phyloP scores from a whole-genome alignment of 2,888 invertebrate genomes.

The Tipula helvola region DNA sequence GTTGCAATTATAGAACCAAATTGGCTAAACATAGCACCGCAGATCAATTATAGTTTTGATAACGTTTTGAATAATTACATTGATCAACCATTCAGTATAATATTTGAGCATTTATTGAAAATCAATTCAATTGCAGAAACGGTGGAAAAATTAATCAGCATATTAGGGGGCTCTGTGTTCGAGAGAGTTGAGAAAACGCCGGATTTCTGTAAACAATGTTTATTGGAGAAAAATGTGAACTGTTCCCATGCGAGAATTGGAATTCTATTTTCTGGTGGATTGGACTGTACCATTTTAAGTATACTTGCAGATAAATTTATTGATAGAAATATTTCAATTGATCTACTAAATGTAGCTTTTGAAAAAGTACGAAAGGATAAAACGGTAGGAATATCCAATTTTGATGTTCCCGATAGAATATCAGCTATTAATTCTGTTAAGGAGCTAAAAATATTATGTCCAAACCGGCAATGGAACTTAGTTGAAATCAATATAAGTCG shows the following conservation, averaged over 20 bases:
- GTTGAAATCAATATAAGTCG: slow-evolving; percentile 62
- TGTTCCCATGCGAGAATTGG: slow-evolving; percentile 58
- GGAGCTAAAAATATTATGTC: slow-evolving; percentile 57
- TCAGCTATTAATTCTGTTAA: slow-evolving; percentile 59
- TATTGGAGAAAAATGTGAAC: slow-evolving; percentile 22
- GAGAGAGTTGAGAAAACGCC: slow-evolving; percentile 48
- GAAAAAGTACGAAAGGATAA: slow-evolving; percentile 33
- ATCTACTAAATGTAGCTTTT: slow-evolving; percentile 93
- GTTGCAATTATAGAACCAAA: slow-evolving; percentile 16
- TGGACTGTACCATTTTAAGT: slow-evolving; percentile 90
- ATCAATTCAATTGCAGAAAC: slow-evolving; percentile 32
- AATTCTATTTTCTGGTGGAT: slow-evolving; percentile 88
- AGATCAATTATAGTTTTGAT: not conserved
- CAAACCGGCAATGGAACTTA: slow-evolving; percentile 69
- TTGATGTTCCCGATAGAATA: slow-evolving; percentile 70
- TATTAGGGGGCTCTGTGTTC: slow-evolving; percentile 46
- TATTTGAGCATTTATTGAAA: slow-evolving; percentile 35
- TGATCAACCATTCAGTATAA: slow-evolving; percentile 10
- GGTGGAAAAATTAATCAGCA: slow-evolving; percentile 37
- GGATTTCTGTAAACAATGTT: slow-evolving; percentile 47
- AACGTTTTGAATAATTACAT: not conserved
- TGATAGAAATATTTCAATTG: slow-evolving; percentile 55
- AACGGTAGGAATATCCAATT: slow-evolving; percentile 28
- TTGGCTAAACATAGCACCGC: slow-evolving; percentile 16
- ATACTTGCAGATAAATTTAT: slow-evolving; percentile 61